Conservation (phyloP, 2,797 vertebrate species). For the Gallinago stenura region DNA sequence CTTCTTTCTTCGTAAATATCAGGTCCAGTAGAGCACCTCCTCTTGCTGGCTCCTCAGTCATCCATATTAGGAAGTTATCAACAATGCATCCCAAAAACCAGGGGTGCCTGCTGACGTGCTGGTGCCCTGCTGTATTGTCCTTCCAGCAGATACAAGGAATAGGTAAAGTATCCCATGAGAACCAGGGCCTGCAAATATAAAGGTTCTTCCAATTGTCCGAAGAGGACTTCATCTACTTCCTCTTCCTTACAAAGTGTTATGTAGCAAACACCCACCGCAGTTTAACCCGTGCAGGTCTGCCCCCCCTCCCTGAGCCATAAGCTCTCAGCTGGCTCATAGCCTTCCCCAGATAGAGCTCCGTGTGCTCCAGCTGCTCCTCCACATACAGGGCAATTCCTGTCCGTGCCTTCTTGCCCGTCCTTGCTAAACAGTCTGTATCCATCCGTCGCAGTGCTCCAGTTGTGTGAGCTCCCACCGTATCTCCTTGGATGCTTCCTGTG, state of each 20-base stretch:
- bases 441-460: neutral
- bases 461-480: neutral
- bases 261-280: neutral
- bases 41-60: neutral
- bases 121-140: neutral
- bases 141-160: neutral
- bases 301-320: neutral
- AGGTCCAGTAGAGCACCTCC: neutral
- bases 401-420: neutral
- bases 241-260: neutral
- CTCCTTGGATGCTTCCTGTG: neutral
- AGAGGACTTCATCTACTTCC: neutral
- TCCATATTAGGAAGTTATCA: neutral
- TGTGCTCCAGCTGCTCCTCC: neutral
- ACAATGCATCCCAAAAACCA: accelerated
- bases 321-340: neutral
- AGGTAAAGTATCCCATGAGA: neutral
- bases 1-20: neutral
- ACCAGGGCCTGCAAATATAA: neutral
- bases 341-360: neutral
- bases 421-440: neutral
- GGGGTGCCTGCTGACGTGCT: neutral
- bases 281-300: neutral
- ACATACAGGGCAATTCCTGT: neutral
- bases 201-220: neutral